phyloP scores from a whole-genome alignment of 2,113 vertebrate species.

The Galbula dea region DNA sequence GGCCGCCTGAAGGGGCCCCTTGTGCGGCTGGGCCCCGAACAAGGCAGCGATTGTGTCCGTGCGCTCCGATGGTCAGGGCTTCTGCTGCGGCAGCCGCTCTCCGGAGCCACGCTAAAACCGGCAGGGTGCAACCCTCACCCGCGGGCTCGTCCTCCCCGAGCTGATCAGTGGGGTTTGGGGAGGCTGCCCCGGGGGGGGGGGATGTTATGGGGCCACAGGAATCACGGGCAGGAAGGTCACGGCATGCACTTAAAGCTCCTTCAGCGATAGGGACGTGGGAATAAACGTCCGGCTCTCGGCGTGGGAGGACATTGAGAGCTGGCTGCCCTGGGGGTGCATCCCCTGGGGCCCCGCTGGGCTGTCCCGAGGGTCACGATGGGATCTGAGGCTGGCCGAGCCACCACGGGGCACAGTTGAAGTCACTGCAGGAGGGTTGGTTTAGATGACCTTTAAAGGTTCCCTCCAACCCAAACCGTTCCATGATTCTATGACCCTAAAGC shows the following conservation, averaged over 20 bases:
- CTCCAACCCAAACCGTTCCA: background rate
- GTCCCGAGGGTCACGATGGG: accelerated
- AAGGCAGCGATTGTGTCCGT: conserved; percentile 31
- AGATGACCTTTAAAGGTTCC: background rate
- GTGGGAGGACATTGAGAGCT: background rate
- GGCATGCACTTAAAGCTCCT: background rate
- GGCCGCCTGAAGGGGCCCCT: background rate
- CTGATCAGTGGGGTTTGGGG: background rate
- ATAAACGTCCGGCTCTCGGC: accelerated
- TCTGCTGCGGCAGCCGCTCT: accelerated
- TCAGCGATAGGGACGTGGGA: accelerated
- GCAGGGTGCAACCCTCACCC: background rate
- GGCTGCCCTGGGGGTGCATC: background rate
- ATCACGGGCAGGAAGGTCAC: accelerated
- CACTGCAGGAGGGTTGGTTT: background rate
- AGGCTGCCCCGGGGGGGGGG: background rate
- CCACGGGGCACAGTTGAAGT: background rate
- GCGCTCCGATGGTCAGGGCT: background rate
- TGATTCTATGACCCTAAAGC: background rate
- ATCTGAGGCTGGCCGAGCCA: background rate
- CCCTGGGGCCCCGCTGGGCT: accelerated
- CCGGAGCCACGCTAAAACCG: background rate
- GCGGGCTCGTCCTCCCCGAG: background rate
- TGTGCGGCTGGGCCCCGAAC: conserved; percentile 2
- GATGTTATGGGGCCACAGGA: accelerated